A percentile compares a stretch with the other conserved stretches of the same genome.
Evolutionary conservation across 1,140 invertebrate genomes (phyloP).

Genomic region (Steinernema khuongi): DNA sequence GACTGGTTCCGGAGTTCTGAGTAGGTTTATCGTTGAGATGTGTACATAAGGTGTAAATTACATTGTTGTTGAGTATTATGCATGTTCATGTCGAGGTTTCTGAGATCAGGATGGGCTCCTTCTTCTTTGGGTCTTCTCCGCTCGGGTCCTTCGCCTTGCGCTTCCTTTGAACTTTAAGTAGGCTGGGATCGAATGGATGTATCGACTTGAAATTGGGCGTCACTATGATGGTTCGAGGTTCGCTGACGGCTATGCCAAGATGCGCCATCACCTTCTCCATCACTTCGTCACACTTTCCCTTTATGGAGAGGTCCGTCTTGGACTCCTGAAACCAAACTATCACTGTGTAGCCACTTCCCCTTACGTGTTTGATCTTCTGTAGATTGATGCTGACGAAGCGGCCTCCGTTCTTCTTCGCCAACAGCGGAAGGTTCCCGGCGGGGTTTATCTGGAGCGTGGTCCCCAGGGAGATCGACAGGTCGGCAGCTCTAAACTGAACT

Average conservation of each 20-base stretch:
- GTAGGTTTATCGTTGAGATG: no score
- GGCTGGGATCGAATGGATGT: not conserved
- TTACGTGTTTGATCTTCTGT: conserved; percentile 89
- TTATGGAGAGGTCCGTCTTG: conserved; percentile 49
- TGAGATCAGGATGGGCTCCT: no score
- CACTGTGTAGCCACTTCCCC: not conserved
- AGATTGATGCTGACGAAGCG: conserved; percentile 90
- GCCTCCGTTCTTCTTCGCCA: conserved; percentile 78
- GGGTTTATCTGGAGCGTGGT: conserved; percentile 95
- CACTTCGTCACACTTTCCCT: conserved; percentile 33
- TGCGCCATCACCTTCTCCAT: not conserved
- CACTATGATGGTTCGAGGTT: not conserved
- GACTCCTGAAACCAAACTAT: conserved; percentile 47
- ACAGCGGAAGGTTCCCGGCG: conserved; percentile 84
- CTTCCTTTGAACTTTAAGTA: not conserved
- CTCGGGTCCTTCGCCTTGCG: not conserved
- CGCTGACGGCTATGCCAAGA: not conserved
- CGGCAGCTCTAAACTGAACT: conserved; percentile 68
- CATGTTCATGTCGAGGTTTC: no score
- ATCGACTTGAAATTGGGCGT: not conserved
- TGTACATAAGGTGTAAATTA: no score
- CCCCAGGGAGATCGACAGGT: conserved; percentile 85
- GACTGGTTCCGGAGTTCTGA: conserved; percentile 30
- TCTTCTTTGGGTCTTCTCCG: no score
- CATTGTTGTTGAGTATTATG: no score